A percentile compares a stretch with the other conserved stretches of the same genome.
These are phyloP conservation scores for Dusona sp. DNA, from an alignment of 2,888 invertebrate genomes.

Conservation along the genomic window DNA sequence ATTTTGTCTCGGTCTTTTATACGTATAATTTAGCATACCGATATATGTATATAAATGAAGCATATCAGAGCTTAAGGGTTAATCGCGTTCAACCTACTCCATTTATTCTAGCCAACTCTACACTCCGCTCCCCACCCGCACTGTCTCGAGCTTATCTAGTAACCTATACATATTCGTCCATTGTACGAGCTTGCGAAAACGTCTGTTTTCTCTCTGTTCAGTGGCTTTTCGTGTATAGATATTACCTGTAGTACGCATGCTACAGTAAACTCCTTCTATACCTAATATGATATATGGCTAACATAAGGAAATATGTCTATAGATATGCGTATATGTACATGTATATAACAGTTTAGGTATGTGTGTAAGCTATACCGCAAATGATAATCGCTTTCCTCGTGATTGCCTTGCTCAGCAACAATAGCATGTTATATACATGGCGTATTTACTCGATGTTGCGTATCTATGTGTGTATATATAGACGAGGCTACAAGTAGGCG, in stretches of 20 bases:
- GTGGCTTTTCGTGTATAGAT: constrained; percentile 4
- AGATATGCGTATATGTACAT: not conserved
- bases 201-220: constrained; percentile 34
- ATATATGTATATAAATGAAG: not conserved
- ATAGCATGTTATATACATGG: constrained; percentile 18
- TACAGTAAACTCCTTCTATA: not conserved
- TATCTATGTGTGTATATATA: not conserved
- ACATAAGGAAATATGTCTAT: not conserved
- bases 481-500: not conserved
- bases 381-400: constrained; percentile 58
- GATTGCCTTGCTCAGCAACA: constrained; percentile 56
- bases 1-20: too few relatives aligned
- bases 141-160: constrained; percentile 53
- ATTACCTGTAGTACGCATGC: constrained; percentile 1
- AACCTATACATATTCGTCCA: constrained; percentile 3
- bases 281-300: not conserved
- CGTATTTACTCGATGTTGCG: constrained; percentile 2
- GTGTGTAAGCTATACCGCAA: constrained; percentile 29
- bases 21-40: not conserved
- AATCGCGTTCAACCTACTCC: constrained; percentile 60
- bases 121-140: not conserved
- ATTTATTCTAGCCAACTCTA: constrained; percentile 44
- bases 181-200: constrained; percentile 53
- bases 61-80: constrained; percentile 13
- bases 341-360: too few relatives aligned